A percentile compares a stretch with the other conserved stretches of the same genome.
Conservation (phyloP, 2,797 vertebrate species). For the Lacerta bilineata region DNA sequence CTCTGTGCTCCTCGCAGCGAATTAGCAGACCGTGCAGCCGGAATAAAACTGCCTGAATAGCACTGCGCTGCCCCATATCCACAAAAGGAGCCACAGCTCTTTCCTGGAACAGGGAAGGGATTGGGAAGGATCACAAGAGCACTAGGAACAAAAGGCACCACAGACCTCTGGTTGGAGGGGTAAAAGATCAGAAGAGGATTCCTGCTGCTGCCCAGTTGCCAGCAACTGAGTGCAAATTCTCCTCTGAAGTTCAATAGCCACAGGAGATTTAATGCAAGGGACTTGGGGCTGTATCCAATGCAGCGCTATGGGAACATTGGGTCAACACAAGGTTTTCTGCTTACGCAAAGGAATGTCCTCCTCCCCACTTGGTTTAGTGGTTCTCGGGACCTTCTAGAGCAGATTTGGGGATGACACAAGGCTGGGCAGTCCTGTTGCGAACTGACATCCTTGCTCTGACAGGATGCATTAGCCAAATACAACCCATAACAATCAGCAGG, state of each 20-base stretch:
- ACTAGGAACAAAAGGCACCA: too few species aligned
- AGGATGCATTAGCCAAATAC: too few species aligned
- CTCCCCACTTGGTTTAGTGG: too few species aligned
- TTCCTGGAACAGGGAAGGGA: too few species aligned
- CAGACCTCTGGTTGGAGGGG: neutral
- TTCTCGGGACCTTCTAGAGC: too few species aligned
- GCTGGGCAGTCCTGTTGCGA: too few species aligned
- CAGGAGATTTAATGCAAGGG: conserved; percentile 42
- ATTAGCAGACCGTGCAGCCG: rapidly evolving
- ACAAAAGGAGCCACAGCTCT: neutral
- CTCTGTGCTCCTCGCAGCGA: too few species aligned
- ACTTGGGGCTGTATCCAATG: conserved; percentile 24
- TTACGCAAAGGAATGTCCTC: too few species aligned
- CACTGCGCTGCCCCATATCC: neutral
- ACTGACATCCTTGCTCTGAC: too few species aligned
- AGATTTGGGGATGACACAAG: too few species aligned
- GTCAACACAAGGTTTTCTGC: too few species aligned
- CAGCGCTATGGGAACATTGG: too few species aligned
- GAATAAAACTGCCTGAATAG: neutral
- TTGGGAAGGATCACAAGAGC: neutral
- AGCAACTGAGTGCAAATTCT: neutral
- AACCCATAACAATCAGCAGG: conserved; percentile 21
- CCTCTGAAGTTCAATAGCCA: neutral
- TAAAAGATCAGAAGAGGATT: neutral
- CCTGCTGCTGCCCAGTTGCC: neutral